Conservation (phyloP, 2,797 vertebrate genomes). For the Coracias cyanogaster region DNA sequence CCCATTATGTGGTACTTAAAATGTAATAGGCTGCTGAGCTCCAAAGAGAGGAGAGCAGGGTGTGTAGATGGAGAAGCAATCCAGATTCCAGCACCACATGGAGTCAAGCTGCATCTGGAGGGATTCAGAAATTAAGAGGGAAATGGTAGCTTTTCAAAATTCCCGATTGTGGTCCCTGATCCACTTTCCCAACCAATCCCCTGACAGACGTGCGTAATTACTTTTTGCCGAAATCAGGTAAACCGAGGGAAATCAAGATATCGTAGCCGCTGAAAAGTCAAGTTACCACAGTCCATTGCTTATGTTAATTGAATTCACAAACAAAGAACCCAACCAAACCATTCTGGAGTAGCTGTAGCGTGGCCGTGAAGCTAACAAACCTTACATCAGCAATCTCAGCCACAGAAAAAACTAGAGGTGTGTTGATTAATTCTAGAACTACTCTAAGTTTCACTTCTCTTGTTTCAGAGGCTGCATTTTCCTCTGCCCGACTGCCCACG, state of each 20-base stretch:
- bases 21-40: neutral
- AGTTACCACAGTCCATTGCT: neutral
- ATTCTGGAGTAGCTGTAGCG: neutral
- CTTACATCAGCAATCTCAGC: neutral
- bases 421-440: neutral
- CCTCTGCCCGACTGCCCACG: conserved; percentile 76
- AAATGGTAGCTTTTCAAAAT: neutral
- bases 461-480: conserved; percentile 74
- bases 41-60: neutral
- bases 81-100: neutral
- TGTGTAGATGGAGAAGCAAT: neutral
- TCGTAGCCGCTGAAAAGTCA: neutral
- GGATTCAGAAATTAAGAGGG: neutral
- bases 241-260: neutral
- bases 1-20: neutral
- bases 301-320: neutral
- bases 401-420: neutral
- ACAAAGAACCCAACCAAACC: neutral
- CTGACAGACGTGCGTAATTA: neutral
- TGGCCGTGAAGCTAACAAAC: neutral
- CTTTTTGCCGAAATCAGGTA: neutral
- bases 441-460: neutral
- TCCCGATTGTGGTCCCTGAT: neutral
- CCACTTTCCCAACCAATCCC: neutral
- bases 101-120: neutral